Conservation (phyloP, 2,113 vertebrate species). For the Cyprinodon brontotheroides region DNA sequence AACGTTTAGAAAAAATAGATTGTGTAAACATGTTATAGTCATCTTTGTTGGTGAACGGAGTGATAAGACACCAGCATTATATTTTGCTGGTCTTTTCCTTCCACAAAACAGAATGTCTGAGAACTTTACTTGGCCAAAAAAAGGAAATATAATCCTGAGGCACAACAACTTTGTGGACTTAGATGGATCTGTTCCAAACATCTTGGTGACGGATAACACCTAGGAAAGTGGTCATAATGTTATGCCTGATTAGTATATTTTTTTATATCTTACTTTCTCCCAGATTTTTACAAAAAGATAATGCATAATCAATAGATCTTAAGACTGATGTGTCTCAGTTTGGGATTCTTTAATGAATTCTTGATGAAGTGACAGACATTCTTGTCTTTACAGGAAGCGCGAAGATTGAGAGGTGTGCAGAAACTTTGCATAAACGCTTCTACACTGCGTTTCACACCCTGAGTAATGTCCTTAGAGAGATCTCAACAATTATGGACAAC, state of each 20-base stretch:
- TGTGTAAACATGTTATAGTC: no score
- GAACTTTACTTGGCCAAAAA: no score
- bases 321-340: not conserved
- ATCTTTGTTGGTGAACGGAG: no score
- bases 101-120: no score
- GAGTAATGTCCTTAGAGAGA: not conserved
- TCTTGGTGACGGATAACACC: no score
- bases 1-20: no score
- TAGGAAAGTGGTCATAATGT: not conserved
- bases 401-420: not conserved
- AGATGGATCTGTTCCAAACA: no score
- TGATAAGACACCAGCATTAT: no score
- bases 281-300: not conserved
- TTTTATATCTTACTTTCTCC: not conserved
- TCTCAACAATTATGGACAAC: conserved; percentile 3
- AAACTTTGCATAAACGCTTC: not conserved
- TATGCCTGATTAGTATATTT: not conserved
- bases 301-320: no score
- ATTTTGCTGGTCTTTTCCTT: no score
- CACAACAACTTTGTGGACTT: no score
- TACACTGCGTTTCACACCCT: not conserved
- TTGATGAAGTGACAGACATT: not conserved
- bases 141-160: no score
- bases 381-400: not conserved
- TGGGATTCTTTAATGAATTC: not conserved